Evolutionary conservation across 2,888 invertebrate genomes (phyloP).

Genomic region (Leptinotarsa juncta): DNA sequence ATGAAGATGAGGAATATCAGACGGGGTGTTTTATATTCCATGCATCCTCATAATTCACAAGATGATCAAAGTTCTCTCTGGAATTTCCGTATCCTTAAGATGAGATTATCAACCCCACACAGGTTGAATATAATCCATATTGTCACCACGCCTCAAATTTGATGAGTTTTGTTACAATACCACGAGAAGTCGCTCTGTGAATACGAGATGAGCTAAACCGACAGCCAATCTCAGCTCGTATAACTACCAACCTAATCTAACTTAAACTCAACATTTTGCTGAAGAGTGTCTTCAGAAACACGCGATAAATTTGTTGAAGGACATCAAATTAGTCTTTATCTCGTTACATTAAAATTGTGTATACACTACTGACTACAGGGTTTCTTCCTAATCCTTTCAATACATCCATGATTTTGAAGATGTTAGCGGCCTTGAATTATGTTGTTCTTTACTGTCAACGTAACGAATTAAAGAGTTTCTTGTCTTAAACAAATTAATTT

Average conservation of each 20-base stretch:
- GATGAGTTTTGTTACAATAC: slow-evolving; percentile 66
- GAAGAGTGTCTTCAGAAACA: slow-evolving; percentile 30
- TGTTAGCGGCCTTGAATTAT: too few species aligned
- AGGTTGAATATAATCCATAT: slow-evolving; percentile 65
- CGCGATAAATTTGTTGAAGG: slow-evolving; percentile 6
- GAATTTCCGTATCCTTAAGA: slow-evolving; percentile 65
- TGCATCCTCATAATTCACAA: slow-evolving; percentile 64
- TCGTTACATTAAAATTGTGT: neutral
- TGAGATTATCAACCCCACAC: slow-evolving; percentile 64
- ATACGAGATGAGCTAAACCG: slow-evolving; percentile 59
- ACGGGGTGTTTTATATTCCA: slow-evolving; percentile 58
- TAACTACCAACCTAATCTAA: slow-evolving; percentile 36
- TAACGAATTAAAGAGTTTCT: too few species aligned
- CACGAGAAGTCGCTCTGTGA: slow-evolving; percentile 58
- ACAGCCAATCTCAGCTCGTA: slow-evolving; percentile 44
- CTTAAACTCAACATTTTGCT: slow-evolving; percentile 35
- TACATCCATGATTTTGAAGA: neutral
- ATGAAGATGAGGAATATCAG: slow-evolving; percentile 44
- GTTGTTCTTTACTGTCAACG: too few species aligned
- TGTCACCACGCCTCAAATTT: slow-evolving; percentile 66
- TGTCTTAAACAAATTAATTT: too few species aligned
- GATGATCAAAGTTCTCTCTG: slow-evolving; percentile 66
- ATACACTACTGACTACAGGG: neutral
- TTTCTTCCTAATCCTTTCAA: neutral
- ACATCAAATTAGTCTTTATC: slow-evolving; percentile 4